Evolutionary conservation across 2,797 vertebrate species (phyloP).

Genomic region (Spheniscus humboldti): DNA sequence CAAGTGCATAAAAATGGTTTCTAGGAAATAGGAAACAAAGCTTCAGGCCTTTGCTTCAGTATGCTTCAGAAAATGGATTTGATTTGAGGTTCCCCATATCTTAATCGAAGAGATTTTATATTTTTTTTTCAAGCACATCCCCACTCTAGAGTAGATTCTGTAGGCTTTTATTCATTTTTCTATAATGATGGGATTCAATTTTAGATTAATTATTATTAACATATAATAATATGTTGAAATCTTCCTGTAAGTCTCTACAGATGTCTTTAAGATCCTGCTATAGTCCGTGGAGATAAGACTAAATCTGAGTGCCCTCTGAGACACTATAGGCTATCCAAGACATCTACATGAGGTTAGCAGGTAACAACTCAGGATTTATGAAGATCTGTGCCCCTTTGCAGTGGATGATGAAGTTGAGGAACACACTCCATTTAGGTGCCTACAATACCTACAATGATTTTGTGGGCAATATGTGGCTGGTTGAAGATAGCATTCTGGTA

Average conservation of each 20-base stretch:
- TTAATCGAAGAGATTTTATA: not conserved
- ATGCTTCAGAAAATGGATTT: not conserved
- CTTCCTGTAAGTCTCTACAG: not conserved
- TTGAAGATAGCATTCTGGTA: not conserved
- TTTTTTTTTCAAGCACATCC: not conserved
- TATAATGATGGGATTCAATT: not conserved
- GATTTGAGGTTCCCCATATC: rapidly evolving
- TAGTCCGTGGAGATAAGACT: not conserved
- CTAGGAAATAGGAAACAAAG: not conserved
- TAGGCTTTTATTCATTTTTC: not conserved
- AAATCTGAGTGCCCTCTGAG: not conserved
- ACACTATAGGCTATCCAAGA: not conserved
- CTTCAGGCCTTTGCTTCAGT: not conserved
- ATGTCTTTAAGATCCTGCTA: not conserved
- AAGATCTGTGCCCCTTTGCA: not conserved
- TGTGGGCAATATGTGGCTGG: not conserved
- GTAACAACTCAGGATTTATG: not conserved
- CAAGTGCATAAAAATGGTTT: not conserved
- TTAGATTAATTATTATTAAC: not conserved
- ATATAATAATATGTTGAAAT: not conserved
- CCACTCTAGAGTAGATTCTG: not conserved
- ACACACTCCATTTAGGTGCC: not conserved
- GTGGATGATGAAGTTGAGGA: not conserved
- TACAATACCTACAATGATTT: not conserved
- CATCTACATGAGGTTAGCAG: rapidly evolving